Evolutionary conservation across 2,113 vertebrate species (phyloP), one percentile per base, ranked within the genome.

Genomic region (Bothrops jararaca): DNA sequence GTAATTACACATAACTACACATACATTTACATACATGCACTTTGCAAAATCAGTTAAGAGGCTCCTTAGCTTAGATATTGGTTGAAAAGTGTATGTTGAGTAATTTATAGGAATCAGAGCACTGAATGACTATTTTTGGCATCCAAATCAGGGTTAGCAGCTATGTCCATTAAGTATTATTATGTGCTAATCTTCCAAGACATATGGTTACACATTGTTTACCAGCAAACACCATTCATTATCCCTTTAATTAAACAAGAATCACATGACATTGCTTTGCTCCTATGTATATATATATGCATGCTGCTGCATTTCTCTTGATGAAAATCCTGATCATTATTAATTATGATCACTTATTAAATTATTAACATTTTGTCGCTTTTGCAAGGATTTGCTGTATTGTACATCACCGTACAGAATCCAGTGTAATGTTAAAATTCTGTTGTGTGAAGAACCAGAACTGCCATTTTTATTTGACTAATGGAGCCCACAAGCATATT

Each of bases 121-220:
- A 93, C 93, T 94, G 92, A 93, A 74, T 52, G 87, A 94, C 92
- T 97, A 96, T 96, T 97, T 96, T 94, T 94, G 94, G 94, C 94
- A 3, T 74, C 86, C 95, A 92, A 94, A 92, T 92, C 91, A 0
- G 87, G 91, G 80, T 96, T 48, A 80, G 87, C 88, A 94, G 89
- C 94, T 45, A 85, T 69, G 9, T 97, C 94, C 92, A 94, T 95
- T 96, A 94, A 96, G 96, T 90, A 1, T 94, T 89, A 94, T 96
- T 94, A 91, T 20, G 29, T 57, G 13, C 23, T 96, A 96, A 97
- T 96, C 95, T 95, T 42, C 48, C 42, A 53, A 94, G 92, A 91
- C 93, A 89, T 90, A 93, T 60, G 92, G 95, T 90, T 95, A 92
- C 92, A 96, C 92, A 95, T 96, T 96, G 96, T 96, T 96, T 97